Percentiles rank a stretch among this genome's conserved stretches.
These are phyloP conservation scores for Peromyscus eremicus DNA, from an alignment of 2,797 vertebrate genomes.

Conservation along the genomic window DNA sequence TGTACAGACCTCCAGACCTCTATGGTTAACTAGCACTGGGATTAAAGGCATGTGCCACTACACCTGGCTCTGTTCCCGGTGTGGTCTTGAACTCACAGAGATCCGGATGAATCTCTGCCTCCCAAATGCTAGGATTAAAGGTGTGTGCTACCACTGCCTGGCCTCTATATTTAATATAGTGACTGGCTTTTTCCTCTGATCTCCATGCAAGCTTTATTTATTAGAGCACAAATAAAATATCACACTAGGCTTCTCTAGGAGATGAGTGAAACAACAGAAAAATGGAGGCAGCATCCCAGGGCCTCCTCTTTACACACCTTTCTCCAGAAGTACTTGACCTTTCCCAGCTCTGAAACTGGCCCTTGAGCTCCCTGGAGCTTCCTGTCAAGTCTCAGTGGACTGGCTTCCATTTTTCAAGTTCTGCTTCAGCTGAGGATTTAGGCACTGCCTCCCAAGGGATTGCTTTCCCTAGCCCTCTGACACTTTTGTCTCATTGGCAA, in stretches of 20 bases:
- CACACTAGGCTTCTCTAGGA: slow-evolving; percentile 30
- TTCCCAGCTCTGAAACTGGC: not conserved
- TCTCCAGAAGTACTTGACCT: not conserved
- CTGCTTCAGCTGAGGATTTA: not conserved
- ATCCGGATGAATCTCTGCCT: no score
- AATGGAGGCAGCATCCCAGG: not conserved
- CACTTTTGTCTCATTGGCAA: slow-evolving; percentile 7
- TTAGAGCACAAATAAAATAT: no score
- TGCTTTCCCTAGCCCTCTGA: slow-evolving; percentile 46
- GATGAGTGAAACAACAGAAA: not conserved
- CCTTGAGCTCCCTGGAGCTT: not conserved
- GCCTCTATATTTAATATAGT: no score
- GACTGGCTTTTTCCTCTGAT: no score
- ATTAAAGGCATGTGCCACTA: no score
- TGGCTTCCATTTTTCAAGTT: not conserved
- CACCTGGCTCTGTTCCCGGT: no score
- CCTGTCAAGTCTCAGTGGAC: not conserved
- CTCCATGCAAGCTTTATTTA: no score
- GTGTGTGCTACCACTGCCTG: no score
- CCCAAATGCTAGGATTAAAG: no score
- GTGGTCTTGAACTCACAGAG: no score
- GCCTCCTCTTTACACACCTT: not conserved
- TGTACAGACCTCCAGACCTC: no score
- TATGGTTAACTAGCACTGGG: no score
- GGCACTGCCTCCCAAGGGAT: not conserved